A percentile compares a stretch with the other conserved stretches of the same genome.
Evolutionary conservation across 1,140 invertebrate genomes (phyloP).

Genomic region (Eumaeus atala): DNA sequence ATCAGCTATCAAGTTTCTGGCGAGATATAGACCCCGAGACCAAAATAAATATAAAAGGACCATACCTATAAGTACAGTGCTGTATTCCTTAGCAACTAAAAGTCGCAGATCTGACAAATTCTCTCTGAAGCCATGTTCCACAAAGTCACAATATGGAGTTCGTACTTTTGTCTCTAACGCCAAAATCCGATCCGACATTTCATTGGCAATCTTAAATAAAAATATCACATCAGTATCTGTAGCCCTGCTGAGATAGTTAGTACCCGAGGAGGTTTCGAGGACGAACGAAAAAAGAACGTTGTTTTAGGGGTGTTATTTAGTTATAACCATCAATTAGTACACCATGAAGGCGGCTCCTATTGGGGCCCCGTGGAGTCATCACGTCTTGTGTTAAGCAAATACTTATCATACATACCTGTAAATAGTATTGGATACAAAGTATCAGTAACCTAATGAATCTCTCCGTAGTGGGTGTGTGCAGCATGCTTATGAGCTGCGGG

Average conservation of each 20-base stretch:
- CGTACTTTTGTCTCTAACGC: conserved; percentile 74
- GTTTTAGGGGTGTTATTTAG: too few relatives aligned
- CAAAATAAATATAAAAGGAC: background rate
- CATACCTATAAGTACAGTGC: conserved; percentile 73
- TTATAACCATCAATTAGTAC: too few relatives aligned
- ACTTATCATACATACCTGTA: conserved; percentile 72
- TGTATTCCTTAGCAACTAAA: conserved; percentile 77
- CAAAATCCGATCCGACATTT: conserved; percentile 70
- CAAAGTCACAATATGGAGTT: conserved; percentile 73
- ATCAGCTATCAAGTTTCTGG: too few relatives aligned
- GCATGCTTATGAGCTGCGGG: conserved; percentile 74
- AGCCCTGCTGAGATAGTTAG: background rate
- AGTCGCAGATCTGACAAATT: conserved; percentile 76
- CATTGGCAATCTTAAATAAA: conserved; percentile 68
- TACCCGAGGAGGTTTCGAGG: too few relatives aligned
- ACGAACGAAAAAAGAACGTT: too few relatives aligned
- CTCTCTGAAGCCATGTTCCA: conserved; percentile 72
- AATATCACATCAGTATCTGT: background rate
- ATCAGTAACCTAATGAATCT: conserved; percentile 77
- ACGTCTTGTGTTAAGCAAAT: too few relatives aligned
- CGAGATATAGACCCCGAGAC: too few relatives aligned
- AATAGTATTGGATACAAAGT: conserved; percentile 77
- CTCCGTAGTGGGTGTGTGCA: conserved; percentile 76
- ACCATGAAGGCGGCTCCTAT: too few relatives aligned
- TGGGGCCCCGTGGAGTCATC: too few relatives aligned